phyloP scores from a whole-genome alignment of 2,797 vertebrate genomes.

The Schizothorax lantsangensis region DNA sequence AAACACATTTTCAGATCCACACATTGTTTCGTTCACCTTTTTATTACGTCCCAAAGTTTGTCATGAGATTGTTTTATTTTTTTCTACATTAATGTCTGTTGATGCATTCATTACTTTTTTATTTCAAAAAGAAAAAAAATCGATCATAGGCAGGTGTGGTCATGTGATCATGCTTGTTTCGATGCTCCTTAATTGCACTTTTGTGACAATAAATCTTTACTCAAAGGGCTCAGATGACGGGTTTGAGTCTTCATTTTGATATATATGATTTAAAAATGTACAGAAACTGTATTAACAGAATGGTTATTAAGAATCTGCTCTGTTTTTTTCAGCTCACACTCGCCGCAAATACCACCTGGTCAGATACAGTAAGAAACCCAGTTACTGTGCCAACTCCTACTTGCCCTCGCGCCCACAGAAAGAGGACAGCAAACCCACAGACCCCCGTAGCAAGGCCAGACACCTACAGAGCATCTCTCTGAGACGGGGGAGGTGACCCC shows the following conservation, averaged over 20 bases:
- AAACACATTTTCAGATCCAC: conserved; percentile 11
- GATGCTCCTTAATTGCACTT: conserved; percentile 69
- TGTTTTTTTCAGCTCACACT: conserved; percentile 56
- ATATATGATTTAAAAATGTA: neutral
- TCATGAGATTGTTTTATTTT: conserved; percentile 28
- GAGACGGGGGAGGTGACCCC: conserved; percentile 79
- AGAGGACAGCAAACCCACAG: conserved; percentile 77
- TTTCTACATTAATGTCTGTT: conserved; percentile 36
- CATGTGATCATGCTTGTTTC: conserved; percentile 64
- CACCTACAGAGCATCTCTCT: conserved; percentile 89
- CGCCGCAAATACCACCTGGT: conserved; percentile 64
- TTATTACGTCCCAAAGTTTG: conserved; percentile 29
- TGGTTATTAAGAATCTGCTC: conserved; percentile 19
- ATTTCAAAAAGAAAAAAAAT: conserved; percentile 33
- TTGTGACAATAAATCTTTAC: conserved; percentile 73
- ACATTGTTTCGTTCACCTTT: conserved; percentile 25
- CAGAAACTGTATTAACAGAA: neutral
- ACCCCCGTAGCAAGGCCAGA: conserved; percentile 86
- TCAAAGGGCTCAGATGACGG: conserved; percentile 73
- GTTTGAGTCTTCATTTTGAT: conserved; percentile 66
- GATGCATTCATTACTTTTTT: conserved; percentile 40
- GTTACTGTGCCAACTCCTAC: conserved; percentile 78
- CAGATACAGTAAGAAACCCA: conserved; percentile 79
- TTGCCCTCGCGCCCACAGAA: conserved; percentile 72
- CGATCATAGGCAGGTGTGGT: conserved; percentile 55